Percentiles rank a stretch among this genome's conserved stretches.
These are phyloP conservation scores for Metridium senile DNA, from an alignment of 92 coral and sea anemone genomes.

Conservation along the genomic window DNA sequence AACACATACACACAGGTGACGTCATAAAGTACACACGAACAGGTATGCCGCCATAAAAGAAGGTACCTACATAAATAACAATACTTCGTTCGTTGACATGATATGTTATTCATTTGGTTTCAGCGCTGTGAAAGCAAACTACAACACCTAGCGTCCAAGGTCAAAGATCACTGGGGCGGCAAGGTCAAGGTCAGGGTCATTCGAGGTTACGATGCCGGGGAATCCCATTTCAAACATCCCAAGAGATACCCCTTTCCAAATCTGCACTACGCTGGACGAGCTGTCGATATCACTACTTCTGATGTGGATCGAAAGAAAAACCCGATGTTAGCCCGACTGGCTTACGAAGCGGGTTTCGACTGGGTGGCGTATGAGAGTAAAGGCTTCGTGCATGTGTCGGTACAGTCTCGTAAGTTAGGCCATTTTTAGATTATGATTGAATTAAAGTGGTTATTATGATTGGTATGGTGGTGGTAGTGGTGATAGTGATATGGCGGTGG, in stretches of 20 bases:
- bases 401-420: slow-evolving; percentile 60
- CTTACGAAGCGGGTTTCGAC: slow-evolving; percentile 73
- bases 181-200: slow-evolving; percentile 65
- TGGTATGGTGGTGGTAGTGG: too few relatives aligned
- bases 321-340: slow-evolving; percentile 71
- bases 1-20: too few relatives aligned
- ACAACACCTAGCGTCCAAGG: slow-evolving; percentile 34
- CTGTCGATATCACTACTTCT: slow-evolving; percentile 72
- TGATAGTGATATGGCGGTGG: too few relatives aligned
- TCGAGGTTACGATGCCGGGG: slow-evolving; percentile 62
- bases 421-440: too few relatives aligned
- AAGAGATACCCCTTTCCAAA: slow-evolving; percentile 45
- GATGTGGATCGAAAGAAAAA: slow-evolving; percentile 56
- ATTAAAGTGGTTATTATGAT: too few relatives aligned
- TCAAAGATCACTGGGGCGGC: slow-evolving; percentile 53
- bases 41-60: too few relatives aligned
- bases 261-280: slow-evolving; percentile 80
- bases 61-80: too few relatives aligned
- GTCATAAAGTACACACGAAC: too few relatives aligned
- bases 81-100: neutral
- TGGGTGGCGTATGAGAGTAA: slow-evolving; percentile 72
- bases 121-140: slow-evolving; percentile 73
- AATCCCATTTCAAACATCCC: slow-evolving; percentile 27
- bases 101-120: neutral
- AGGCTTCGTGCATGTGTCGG: slow-evolving; percentile 80